A percentile compares a stretch with the other conserved stretches of the same genome.
phyloP scores from a whole-genome alignment of 2,888 invertebrate species.

The Chaitophorus viminalis region DNA sequence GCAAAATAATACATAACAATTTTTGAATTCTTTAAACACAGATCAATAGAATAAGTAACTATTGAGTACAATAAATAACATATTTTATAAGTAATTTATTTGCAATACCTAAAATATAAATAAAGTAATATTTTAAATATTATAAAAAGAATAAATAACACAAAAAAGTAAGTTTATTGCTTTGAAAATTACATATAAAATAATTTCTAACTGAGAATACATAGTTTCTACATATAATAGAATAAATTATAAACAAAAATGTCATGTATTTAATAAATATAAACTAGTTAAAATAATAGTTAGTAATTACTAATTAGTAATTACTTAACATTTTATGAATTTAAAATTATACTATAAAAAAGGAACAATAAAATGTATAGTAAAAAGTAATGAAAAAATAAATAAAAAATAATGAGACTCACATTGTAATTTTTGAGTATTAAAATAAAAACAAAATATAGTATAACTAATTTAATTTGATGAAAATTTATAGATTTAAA shows the following conservation, averaged over 20 bases:
- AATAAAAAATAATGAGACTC: constrained; percentile 5
- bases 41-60: background rate
- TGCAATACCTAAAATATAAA: background rate
- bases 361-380: constrained; percentile 43
- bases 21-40: background rate
- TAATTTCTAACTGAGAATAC: constrained; percentile 5
- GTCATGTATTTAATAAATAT: background rate
- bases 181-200: constrained; percentile 51
- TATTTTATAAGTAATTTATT: background rate
- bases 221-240: constrained; percentile 24
- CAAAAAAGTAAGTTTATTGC: constrained; percentile 43
- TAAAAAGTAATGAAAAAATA: constrained; percentile 17
- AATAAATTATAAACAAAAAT: constrained; percentile 31
- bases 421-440: background rate
- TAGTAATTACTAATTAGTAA: background rate
- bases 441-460: constrained; percentile 22
- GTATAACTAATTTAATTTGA: background rate
- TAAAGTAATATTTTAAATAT: background rate
- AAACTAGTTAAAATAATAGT: background rate
- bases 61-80: background rate
- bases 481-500: constrained; percentile 38
- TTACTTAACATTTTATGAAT: background rate
- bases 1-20: no score
- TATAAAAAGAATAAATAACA: constrained; percentile 14
- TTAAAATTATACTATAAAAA: constrained; percentile 14